Evolutionary conservation across 1,140 invertebrate genomes (phyloP).

Genomic region (Harlomillsia oculata): DNA sequence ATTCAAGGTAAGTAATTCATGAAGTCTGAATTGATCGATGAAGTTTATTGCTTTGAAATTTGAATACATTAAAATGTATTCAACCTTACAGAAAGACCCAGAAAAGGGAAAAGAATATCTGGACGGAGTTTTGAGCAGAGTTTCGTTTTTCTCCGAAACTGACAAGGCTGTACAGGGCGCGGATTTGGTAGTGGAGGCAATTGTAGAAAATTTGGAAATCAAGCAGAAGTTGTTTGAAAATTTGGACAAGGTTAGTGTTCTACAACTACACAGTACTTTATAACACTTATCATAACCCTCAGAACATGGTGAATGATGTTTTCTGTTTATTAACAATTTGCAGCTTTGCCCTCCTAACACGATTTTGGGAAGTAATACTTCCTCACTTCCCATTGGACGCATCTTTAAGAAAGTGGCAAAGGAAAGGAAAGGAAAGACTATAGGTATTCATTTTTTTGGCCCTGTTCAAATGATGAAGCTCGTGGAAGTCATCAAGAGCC

Average conservation of each 20-base stretch:
- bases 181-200: slow-evolving; percentile 80
- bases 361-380: slow-evolving; percentile 81
- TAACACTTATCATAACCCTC: neutral
- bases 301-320: slow-evolving; percentile 10
- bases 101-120: slow-evolving; percentile 56
- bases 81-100: slow-evolving; percentile 44
- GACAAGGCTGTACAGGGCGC: slow-evolving; percentile 51
- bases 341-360: slow-evolving; percentile 56
- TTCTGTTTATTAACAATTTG: slow-evolving; percentile 23
- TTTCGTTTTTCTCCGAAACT: slow-evolving; percentile 53
- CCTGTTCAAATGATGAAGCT: slow-evolving; percentile 86
- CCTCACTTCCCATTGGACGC: slow-evolving; percentile 74
- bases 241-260: slow-evolving; percentile 41
- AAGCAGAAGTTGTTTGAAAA: slow-evolving; percentile 68
- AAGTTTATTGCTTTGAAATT: neutral
- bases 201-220: slow-evolving; percentile 69
- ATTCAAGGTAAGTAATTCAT: slow-evolving; percentile 47
- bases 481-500: slow-evolving; percentile 55
- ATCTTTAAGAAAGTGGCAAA: slow-evolving; percentile 58
- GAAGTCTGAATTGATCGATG: neutral
- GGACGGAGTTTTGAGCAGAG: slow-evolving; percentile 48
- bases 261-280: neutral
- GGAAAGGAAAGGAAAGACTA: slow-evolving; percentile 52
- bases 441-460: slow-evolving; percentile 84
- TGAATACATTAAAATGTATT: neutral